These are phyloP conservation scores for Ochlodes sylvanus DNA, from an alignment of 2,888 invertebrate species.

Conservation along the genomic window DNA sequence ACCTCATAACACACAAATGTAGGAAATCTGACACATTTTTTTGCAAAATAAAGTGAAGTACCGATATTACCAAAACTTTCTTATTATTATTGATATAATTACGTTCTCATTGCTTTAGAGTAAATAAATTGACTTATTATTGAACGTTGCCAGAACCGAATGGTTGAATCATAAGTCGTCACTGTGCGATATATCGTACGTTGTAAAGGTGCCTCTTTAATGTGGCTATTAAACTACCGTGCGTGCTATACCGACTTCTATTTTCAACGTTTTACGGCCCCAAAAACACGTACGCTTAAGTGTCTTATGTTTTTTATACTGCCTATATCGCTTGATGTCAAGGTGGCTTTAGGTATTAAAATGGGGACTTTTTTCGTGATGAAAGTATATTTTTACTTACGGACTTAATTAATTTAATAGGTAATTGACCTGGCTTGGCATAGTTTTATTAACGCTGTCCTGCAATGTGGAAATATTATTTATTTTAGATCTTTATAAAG, in stretches of 20 bases:
- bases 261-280: conserved; percentile 54
- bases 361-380: neutral
- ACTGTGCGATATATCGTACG: conserved; percentile 11
- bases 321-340: conserved; percentile 12
- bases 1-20: too few relatives aligned
- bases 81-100: too few relatives aligned
- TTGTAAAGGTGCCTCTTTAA: conserved; percentile 45
- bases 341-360: conserved; percentile 22
- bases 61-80: too few relatives aligned
- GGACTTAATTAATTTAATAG: neutral
- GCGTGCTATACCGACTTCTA: conserved; percentile 60
- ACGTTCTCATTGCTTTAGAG: too few relatives aligned
- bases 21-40: too few relatives aligned
- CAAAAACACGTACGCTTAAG: conserved; percentile 50
- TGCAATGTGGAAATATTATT: too few relatives aligned
- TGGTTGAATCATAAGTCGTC: conserved; percentile 2
- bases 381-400: neutral
- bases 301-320: conserved; percentile 46
- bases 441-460: too few relatives aligned
- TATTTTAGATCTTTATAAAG: too few relatives aligned
- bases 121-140: too few relatives aligned
- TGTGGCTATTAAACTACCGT: conserved; percentile 59
- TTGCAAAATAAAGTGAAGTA: too few relatives aligned
- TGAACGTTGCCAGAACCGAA: too few relatives aligned
- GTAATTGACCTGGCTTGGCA: too few relatives aligned